Evolutionary conservation across 2,888 invertebrate genomes (phyloP).

Genomic region (Phengaris alcon): DNA sequence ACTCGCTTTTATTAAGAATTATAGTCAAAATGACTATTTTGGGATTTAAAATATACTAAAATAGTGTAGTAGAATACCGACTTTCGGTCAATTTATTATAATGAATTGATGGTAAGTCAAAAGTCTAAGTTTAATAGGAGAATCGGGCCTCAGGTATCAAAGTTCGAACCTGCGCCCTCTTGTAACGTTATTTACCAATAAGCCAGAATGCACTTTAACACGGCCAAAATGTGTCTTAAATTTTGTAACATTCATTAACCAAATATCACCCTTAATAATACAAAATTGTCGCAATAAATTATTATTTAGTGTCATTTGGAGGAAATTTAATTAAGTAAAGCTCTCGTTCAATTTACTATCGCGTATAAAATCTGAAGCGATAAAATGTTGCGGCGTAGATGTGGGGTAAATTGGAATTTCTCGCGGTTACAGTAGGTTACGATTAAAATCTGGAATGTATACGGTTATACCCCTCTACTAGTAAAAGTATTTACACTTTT

Average conservation of each 20-base stretch:
- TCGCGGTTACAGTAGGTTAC: not conserved
- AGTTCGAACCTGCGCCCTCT: too few species aligned
- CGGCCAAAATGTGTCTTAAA: not conserved
- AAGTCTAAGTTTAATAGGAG: too few species aligned
- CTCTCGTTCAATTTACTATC: slow-evolving; percentile 43
- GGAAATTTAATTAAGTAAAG: slow-evolving; percentile 46
- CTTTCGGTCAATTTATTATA: too few species aligned
- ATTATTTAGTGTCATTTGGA: slow-evolving; percentile 36
- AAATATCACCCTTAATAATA: slow-evolving; percentile 3
- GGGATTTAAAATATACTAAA: too few species aligned
- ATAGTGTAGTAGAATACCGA: too few species aligned
- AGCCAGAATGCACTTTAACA: not conserved
- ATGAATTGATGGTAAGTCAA: too few species aligned
- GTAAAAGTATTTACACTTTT: too few species aligned
- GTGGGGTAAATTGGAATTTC: slow-evolving; percentile 8
- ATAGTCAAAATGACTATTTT: too few species aligned
- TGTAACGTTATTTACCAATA: too few species aligned
- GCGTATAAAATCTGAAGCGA: slow-evolving; percentile 42
- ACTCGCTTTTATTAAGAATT: too few species aligned
- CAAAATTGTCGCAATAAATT: slow-evolving; percentile 21
- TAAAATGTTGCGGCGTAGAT: slow-evolving; percentile 34
- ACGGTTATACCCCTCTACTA: too few species aligned
- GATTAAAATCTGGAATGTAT: not conserved
- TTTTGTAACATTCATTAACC: slow-evolving; percentile 7
- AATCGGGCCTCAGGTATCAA: too few species aligned